Evolutionary conservation across 2,888 invertebrate species (phyloP).

Genomic region (Ellobium chinense): DNA sequence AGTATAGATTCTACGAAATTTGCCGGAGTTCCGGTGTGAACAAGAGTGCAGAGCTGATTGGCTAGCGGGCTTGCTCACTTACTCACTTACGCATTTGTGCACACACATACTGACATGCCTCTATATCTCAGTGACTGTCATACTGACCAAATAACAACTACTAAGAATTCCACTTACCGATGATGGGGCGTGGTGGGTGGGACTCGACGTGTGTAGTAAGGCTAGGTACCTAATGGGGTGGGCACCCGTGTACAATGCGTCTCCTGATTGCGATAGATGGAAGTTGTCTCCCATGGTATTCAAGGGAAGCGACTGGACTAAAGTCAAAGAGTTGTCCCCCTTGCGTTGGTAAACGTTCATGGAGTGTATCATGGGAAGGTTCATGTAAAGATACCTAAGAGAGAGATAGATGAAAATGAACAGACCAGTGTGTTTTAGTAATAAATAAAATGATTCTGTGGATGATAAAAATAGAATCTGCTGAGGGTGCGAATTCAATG

Average conservation of each 20-base stretch:
- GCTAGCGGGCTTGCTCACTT: no score
- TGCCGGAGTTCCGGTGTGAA: no score
- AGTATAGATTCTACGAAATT: no score
- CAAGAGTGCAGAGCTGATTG: no score
- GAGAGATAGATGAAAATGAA: neutral
- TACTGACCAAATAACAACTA: no score
- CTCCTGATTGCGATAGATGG: conserved; percentile 14
- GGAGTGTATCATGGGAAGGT: neutral
- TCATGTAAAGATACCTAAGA: conserved; percentile 33
- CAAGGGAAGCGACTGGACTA: neutral
- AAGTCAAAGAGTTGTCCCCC: neutral
- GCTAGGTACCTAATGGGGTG: conserved; percentile 45
- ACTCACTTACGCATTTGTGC: no score
- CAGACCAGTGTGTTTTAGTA: no score
- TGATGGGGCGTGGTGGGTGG: conserved; percentile 37
- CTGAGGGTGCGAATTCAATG: neutral
- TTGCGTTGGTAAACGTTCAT: conserved; percentile 20
- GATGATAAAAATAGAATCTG: no score
- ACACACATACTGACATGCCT: no score
- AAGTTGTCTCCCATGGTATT: conserved; percentile 27
- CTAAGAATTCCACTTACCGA: no score
- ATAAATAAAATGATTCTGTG: no score
- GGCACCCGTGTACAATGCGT: conserved; percentile 43
- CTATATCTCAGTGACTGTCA: no score
- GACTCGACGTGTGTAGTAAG: conserved; percentile 22